These are phyloP conservation scores for Ranitomeya variabilis DNA, from an alignment of 2,113 vertebrate species.

Conservation along the genomic window DNA sequence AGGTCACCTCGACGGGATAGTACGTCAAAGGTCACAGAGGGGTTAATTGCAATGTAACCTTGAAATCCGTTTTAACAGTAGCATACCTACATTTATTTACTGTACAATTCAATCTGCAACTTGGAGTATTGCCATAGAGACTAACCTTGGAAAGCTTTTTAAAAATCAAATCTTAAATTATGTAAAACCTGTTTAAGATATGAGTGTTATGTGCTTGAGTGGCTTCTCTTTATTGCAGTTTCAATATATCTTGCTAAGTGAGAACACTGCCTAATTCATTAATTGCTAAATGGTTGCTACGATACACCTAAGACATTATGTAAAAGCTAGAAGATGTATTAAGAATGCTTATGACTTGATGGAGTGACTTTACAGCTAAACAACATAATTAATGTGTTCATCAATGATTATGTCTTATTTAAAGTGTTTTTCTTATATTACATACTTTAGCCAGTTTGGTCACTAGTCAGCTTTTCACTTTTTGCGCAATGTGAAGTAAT, in stretches of 20 bases:
- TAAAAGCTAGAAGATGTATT: not conserved
- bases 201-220: slow-evolving; percentile 35
- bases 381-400: slow-evolving; percentile 27
- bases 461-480: not conserved
- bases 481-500: not conserved
- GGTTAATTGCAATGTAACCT: not conserved
- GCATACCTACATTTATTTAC: not conserved
- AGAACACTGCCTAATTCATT: slow-evolving; percentile 43
- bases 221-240: slow-evolving; percentile 43
- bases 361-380: slow-evolving; percentile 6
- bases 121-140: slow-evolving; percentile 44
- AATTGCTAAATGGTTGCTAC: slow-evolving; percentile 44
- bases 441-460: not conserved
- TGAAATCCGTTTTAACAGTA: not conserved
- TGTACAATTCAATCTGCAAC: not conserved
- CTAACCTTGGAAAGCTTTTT: slow-evolving; percentile 51
- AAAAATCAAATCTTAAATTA: slow-evolving; percentile 48
- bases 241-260: slow-evolving; percentile 49
- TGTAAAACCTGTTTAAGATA: slow-evolving; percentile 38
- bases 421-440: not conserved
- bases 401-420: slow-evolving; percentile 33
- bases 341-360: slow-evolving; percentile 21
- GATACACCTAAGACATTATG: slow-evolving; percentile 38
- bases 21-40: too few species aligned
- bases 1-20: too few species aligned